Percentiles rank a stretch among this genome's conserved stretches.
Evolutionary conservation across 2,888 invertebrate genomes (phyloP).

Genomic region (Eupithecia centaureata): DNA sequence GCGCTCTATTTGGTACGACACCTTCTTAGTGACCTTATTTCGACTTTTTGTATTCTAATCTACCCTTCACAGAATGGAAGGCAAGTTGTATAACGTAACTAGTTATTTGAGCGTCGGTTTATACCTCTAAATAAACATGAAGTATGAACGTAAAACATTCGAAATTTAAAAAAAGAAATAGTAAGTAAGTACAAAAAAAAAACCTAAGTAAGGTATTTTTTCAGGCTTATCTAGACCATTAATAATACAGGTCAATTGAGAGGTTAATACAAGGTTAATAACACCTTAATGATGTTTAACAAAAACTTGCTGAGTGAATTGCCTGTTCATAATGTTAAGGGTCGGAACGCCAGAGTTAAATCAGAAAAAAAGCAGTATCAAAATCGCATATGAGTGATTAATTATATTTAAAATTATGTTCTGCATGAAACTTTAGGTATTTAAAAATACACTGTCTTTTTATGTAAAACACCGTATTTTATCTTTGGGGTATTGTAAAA

Average conservation of each 20-base stretch:
- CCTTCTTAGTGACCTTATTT: neutral
- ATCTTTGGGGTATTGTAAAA: no score
- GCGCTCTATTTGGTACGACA: neutral
- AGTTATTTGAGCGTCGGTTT: neutral
- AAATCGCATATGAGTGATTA: no score
- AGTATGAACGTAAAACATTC: neutral
- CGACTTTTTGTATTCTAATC: neutral
- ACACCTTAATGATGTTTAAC: neutral
- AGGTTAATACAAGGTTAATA: neutral
- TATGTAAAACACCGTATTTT: no score
- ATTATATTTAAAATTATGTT: no score
- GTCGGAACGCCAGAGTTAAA: neutral
- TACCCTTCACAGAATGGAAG: neutral
- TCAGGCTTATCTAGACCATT: neutral
- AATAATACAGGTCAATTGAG: neutral
- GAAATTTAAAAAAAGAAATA: neutral
- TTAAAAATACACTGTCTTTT: no score
- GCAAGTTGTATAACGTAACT: neutral
- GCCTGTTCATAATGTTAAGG: neutral
- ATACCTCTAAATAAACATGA: neutral
- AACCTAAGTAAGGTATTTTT: neutral
- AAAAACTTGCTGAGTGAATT: neutral
- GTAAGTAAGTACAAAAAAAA: no score
- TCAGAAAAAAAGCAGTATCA: no score
- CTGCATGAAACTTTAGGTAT: no score